Conservation (phyloP, 1,140 invertebrate species). For the Pseudomyrmex flavicornis region DNA sequence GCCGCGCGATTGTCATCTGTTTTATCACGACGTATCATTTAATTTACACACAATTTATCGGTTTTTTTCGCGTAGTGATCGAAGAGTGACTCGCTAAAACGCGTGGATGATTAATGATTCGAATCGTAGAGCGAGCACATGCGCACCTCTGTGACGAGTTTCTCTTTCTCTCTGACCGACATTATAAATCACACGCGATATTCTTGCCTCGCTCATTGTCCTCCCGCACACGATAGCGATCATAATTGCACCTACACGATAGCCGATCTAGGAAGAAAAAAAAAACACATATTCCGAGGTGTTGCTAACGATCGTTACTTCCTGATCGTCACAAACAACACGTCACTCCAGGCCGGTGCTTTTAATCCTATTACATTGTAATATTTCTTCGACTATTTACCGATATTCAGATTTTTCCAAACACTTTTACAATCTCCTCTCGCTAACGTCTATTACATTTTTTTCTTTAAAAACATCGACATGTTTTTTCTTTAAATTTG, state of each 20-base stretch:
- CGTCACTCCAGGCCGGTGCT: slow-evolving; percentile 10
- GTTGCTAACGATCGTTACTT: slow-evolving; percentile 61
- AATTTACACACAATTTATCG: slow-evolving; percentile 65
- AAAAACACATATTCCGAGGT: slow-evolving; percentile 20
- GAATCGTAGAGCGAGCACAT: slow-evolving; percentile 12
- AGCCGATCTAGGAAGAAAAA: slow-evolving; percentile 31
- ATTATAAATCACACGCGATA: slow-evolving; percentile 72
- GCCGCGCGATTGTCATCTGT: neutral
- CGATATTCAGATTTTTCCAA: neutral
- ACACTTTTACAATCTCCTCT: too few species aligned
- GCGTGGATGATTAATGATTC: slow-evolving; percentile 71
- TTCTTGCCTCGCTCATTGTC: slow-evolving; percentile 38
- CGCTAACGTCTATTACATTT: neutral
- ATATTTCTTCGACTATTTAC: neutral
- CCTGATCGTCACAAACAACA: slow-evolving; percentile 38
- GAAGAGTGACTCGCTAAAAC: slow-evolving; percentile 65
- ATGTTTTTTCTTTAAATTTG: neutral
- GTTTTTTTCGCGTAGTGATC: slow-evolving; percentile 37
- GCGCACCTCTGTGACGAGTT: slow-evolving; percentile 15
- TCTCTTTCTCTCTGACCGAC: slow-evolving; percentile 38
- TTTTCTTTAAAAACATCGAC: neutral
- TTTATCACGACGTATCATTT: slow-evolving; percentile 52
- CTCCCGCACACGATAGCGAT: slow-evolving; percentile 56
- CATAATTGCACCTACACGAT: slow-evolving; percentile 57
- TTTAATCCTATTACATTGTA: slow-evolving; percentile 44